Conservation (phyloP, 2,113 vertebrate species). For the Psilopsiagon aymara region DNA sequence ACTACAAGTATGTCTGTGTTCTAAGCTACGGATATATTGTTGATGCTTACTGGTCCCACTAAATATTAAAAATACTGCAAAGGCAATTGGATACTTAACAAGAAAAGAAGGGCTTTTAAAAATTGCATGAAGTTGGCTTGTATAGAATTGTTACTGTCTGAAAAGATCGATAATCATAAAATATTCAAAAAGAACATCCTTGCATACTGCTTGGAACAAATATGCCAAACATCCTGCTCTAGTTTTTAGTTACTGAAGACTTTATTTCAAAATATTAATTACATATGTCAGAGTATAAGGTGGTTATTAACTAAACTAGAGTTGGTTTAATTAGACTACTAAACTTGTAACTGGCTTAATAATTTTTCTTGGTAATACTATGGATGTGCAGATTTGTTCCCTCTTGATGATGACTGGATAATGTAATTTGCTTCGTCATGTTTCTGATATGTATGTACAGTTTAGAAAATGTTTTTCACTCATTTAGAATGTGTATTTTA, state of each 20-base stretch:
- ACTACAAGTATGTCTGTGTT: not conserved
- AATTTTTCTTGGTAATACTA: not conserved
- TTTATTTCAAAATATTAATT: not conserved
- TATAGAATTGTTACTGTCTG: not conserved
- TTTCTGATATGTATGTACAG: not conserved
- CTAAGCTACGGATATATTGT: not conserved
- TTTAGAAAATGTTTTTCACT: not conserved
- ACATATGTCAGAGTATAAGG: not conserved
- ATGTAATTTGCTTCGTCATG: not conserved
- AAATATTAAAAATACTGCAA: not conserved
- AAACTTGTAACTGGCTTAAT: not conserved
- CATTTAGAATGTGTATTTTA: not conserved
- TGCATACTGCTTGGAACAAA: not conserved
- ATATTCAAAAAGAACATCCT: not conserved
- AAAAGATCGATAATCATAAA: not conserved
- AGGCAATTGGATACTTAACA: not conserved
- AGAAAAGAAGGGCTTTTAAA: rapidly evolving
- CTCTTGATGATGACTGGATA: not conserved
- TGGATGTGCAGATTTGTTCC: not conserved
- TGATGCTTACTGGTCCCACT: not conserved
- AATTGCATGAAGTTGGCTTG: not conserved
- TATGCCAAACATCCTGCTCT: not conserved
- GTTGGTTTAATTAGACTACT: not conserved
- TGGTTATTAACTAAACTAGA: not conserved
- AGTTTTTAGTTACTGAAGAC: not conserved